Evolutionary conservation across 2,797 vertebrate species (phyloP).

Genomic region (Acridotheres tristis): DNA sequence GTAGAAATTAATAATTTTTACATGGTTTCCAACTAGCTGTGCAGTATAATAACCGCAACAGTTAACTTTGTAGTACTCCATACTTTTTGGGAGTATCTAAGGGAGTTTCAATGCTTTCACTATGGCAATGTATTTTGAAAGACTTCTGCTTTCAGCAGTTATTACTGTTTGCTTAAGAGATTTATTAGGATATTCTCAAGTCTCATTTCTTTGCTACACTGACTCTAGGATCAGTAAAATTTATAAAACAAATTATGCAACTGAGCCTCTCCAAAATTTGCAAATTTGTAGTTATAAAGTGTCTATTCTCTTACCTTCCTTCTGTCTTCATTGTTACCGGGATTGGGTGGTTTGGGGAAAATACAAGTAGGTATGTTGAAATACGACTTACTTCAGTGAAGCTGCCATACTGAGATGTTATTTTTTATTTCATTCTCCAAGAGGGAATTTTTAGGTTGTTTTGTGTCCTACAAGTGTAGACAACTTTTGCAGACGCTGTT

Average conservation of each 20-base stretch:
- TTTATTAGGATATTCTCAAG: not conserved
- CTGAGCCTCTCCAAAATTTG: not conserved
- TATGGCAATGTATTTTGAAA: not conserved
- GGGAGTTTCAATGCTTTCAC: not conserved
- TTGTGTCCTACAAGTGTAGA: not conserved
- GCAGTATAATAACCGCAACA: not conserved
- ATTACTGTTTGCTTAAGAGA: not conserved
- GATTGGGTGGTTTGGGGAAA: not conserved
- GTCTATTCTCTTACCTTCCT: not conserved
- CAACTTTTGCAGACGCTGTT: not conserved
- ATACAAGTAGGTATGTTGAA: not conserved
- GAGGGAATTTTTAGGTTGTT: not conserved
- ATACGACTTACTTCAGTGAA: not conserved
- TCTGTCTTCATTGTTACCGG: not conserved
- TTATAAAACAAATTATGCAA: not conserved
- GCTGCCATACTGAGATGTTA: not conserved
- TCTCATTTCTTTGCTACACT: not conserved
- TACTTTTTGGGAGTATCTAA: not conserved
- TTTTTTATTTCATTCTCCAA: not conserved
- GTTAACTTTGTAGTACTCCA: not conserved
- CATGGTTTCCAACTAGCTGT: not conserved
- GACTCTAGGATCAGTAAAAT: not conserved
- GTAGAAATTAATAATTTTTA: not conserved
- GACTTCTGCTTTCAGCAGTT: not conserved
- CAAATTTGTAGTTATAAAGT: not conserved